A percentile compares a stretch with the other conserved stretches of the same genome.
Conservation (phyloP, 2,113 vertebrate genomes). For the Anarrhichthys ocellatus region DNA sequence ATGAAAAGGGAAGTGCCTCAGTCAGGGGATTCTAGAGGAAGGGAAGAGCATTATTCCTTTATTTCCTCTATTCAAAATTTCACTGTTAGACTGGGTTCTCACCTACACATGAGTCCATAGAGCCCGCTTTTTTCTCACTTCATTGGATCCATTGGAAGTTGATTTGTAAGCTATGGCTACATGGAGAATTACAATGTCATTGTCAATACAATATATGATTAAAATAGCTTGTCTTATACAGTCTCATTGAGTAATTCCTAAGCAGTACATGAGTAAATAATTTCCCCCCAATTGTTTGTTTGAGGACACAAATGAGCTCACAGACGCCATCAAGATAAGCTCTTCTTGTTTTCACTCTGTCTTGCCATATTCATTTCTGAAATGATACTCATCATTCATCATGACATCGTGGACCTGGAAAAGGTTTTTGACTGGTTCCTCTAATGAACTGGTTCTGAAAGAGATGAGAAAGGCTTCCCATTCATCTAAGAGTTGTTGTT, state of each 20-base stretch:
- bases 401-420: background rate
- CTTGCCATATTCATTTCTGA: background rate
- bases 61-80: slow-evolving; percentile 21
- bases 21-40: slow-evolving; percentile 4
- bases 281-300: background rate
- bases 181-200: background rate
- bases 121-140: background rate
- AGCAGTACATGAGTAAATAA: background rate
- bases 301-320: background rate
- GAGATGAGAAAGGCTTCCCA: background rate
- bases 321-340: background rate
- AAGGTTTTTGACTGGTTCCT: background rate
- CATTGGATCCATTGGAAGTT: background rate
- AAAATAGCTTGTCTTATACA: background rate
- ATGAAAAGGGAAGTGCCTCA: slow-evolving; percentile 12
- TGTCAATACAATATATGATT: background rate
- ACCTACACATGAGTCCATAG: background rate
- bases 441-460: background rate
- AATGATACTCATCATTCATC: background rate
- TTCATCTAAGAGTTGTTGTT: background rate
- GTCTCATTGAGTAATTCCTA: background rate
- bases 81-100: background rate
- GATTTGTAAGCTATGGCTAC: background rate
- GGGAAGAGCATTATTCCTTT: slow-evolving; percentile 17
- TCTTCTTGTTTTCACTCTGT: background rate